phyloP scores from a whole-genome alignment of 2,888 invertebrate genomes.

The Dendrolimus houi region DNA sequence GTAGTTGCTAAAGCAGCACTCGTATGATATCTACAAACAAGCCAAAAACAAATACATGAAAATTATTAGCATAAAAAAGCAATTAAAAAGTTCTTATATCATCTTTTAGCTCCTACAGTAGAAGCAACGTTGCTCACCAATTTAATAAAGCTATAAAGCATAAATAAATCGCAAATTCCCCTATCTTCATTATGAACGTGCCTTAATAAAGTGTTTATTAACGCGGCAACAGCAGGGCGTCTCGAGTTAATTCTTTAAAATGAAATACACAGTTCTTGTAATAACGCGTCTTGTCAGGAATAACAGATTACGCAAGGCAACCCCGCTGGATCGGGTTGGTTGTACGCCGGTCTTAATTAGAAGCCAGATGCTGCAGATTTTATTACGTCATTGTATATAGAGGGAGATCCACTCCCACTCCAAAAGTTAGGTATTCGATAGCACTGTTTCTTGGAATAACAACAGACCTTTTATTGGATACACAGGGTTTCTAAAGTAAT shows the following conservation, averaged over 20 bases:
- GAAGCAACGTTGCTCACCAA: neutral
- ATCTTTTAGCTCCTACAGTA: neutral
- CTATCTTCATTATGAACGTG: neutral
- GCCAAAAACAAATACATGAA: too few species aligned
- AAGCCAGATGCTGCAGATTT: conserved; percentile 14
- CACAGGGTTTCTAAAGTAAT: too few species aligned
- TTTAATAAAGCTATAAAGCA: neutral
- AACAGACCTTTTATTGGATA: too few species aligned
- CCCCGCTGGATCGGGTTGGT: conserved; percentile 8
- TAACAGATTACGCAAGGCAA: conserved; percentile 14
- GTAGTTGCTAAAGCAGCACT: too few species aligned
- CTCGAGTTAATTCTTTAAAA: conserved; percentile 22
- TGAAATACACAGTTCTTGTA: conserved; percentile 17
- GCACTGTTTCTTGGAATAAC: too few species aligned
- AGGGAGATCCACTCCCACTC: too few species aligned
- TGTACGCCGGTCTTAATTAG: conserved; percentile 10
- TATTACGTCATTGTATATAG: conserved; percentile 4
- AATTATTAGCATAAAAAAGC: too few species aligned
- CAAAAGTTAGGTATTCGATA: too few species aligned
- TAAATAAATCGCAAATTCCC: neutral
- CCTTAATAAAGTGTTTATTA: conserved; percentile 16
- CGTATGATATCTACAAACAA: too few species aligned
- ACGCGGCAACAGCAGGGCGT: conserved; percentile 17
- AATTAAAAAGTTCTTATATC: too few species aligned
- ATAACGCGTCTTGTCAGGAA: conserved; percentile 16